Percentiles rank a stretch among this genome's conserved stretches.
Evolutionary conservation across 2,888 invertebrate species (phyloP).

Genomic region (Orgyia antiqua): DNA sequence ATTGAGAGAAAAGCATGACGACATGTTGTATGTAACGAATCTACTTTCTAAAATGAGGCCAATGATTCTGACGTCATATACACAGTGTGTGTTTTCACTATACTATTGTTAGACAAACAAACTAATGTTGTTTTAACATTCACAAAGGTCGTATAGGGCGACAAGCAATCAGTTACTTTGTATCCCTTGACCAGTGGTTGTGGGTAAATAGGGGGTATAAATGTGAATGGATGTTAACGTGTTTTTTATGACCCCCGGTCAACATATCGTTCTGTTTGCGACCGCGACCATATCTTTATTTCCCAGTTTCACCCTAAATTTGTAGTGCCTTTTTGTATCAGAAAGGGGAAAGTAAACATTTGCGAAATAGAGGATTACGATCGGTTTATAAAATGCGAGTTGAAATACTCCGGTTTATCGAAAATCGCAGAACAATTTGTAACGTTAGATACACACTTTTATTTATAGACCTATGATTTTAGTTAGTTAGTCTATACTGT

Average conservation of each 20-base stretch:
- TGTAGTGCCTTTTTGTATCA: slow-evolving; percentile 40
- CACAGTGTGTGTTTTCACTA: too few species aligned
- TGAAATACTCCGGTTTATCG: slow-evolving; percentile 1
- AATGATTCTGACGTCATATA: too few species aligned
- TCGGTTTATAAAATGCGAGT: slow-evolving; percentile 7
- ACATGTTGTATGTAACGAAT: too few species aligned
- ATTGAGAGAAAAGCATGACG: too few species aligned
- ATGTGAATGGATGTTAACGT: slow-evolving; percentile 78
- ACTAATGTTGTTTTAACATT: background rate
- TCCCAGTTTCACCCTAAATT: slow-evolving; percentile 51
- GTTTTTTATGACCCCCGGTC: slow-evolving; percentile 73
- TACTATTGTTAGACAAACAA: too few species aligned
- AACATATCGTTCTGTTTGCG: slow-evolving; percentile 74
- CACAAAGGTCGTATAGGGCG: slow-evolving; percentile 44
- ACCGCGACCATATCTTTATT: slow-evolving; percentile 66
- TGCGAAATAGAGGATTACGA: slow-evolving; percentile 11
- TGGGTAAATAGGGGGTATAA: slow-evolving; percentile 70
- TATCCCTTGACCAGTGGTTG: slow-evolving; percentile 55
- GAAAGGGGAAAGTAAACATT: slow-evolving; percentile 9
- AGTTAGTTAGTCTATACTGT: too few species aligned
- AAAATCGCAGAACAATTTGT: background rate
- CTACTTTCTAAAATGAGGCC: too few species aligned
- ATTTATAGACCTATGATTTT: too few species aligned
- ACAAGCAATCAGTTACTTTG: slow-evolving; percentile 67
- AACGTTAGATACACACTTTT: background rate